Conservation (phyloP, 2,113 vertebrate species). For the Naja naja region DNA sequence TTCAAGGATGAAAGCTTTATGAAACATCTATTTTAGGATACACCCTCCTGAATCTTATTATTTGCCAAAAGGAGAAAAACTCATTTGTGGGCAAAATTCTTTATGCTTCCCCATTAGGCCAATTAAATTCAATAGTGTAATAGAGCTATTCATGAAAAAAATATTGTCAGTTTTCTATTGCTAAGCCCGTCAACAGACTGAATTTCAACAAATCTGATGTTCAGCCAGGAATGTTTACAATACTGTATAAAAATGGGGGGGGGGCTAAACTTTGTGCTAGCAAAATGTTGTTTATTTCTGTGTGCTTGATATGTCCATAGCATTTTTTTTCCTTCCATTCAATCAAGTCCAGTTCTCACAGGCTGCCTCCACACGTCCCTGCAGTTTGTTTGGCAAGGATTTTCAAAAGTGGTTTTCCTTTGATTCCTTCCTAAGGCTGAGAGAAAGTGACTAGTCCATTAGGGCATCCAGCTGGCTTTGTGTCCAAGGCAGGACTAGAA, state of each 20-base stretch:
- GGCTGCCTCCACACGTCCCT: not conserved
- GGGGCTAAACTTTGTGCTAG: not conserved
- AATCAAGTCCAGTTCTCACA: not conserved
- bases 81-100: conserved; percentile 52
- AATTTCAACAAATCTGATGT: conserved; percentile 59
- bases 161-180: conserved; percentile 62
- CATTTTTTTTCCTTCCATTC: not conserved
- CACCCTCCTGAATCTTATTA: conserved; percentile 67
- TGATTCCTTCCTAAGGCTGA: not conserved
- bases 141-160: conserved; percentile 67
- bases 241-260: conserved; percentile 6
- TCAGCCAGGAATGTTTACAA: conserved; percentile 58
- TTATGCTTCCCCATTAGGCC: conserved; percentile 49
- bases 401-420: not conserved
- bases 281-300: not conserved
- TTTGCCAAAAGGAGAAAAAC: conserved; percentile 55
- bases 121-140: conserved; percentile 64
- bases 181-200: conserved; percentile 64
- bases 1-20: conserved; percentile 65
- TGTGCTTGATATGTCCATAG: too few species aligned
- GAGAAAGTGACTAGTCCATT: not conserved
- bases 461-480: not conserved
- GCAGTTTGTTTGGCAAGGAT: not conserved
- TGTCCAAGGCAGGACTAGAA: not conserved
- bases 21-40: conserved; percentile 67